Evolutionary conservation across 2,113 vertebrate genomes (phyloP).

Genomic region (Alethe castanea): DNA sequence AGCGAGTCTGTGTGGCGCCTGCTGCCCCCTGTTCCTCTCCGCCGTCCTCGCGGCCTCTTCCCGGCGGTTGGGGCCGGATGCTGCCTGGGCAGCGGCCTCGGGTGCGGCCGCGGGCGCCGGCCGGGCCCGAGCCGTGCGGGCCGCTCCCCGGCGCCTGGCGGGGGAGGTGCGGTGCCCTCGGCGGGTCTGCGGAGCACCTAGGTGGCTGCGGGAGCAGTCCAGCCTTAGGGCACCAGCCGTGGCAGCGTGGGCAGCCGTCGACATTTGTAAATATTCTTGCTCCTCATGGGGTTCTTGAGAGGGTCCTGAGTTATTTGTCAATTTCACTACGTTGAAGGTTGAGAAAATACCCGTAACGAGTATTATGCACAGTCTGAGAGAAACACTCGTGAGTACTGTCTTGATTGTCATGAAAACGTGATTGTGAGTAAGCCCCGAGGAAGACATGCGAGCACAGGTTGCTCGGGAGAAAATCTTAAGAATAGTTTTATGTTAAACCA

Average conservation of each 20-base stretch:
- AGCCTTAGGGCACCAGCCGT: background rate
- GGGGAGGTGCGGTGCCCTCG: background rate
- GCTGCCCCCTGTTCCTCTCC: background rate
- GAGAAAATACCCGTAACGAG: background rate
- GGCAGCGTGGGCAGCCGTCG: background rate
- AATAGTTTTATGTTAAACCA: background rate
- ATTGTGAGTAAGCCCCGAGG: background rate
- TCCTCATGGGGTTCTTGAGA: background rate
- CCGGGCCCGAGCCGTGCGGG: background rate
- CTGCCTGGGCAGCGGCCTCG: background rate
- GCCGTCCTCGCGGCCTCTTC: background rate
- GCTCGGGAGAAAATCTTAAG: background rate
- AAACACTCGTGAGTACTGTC: background rate
- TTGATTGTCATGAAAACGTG: background rate
- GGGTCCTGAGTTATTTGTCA: background rate
- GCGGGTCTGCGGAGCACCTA: background rate
- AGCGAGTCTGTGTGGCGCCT: background rate
- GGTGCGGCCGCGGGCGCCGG: background rate
- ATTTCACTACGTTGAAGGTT: background rate
- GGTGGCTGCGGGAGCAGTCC: background rate
- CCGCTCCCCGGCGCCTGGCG: accelerated
- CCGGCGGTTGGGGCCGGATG: background rate
- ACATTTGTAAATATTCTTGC: background rate
- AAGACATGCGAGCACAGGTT: background rate
- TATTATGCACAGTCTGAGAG: background rate